Evolutionary conservation across 2,888 invertebrate genomes (phyloP).

Genomic region (Megamerina dolium): DNA sequence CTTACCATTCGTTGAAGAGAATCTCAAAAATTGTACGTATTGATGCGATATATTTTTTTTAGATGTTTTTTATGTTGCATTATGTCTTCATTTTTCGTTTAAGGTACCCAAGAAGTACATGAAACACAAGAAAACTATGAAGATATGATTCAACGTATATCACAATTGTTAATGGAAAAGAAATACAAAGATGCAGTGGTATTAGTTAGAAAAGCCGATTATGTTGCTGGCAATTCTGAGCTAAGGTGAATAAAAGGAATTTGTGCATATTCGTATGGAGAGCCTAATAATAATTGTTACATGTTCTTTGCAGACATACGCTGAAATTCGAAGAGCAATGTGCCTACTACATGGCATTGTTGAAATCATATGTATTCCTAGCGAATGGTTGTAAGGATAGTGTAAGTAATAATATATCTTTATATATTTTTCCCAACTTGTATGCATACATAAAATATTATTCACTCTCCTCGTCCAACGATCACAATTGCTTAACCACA

Average conservation of each 20-base stretch:
- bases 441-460: too few relatives aligned
- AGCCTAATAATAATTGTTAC: background rate
- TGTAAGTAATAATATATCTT: slow-evolving; percentile 32
- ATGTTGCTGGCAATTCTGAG: slow-evolving; percentile 39
- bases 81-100: background rate
- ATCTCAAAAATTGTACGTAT: slow-evolving; percentile 32
- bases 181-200: slow-evolving; percentile 41
- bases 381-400: slow-evolving; percentile 39
- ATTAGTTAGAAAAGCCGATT: slow-evolving; percentile 42
- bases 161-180: slow-evolving; percentile 35
- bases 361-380: slow-evolving; percentile 43
- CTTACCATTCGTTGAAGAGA: slow-evolving; percentile 36
- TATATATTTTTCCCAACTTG: too few relatives aligned
- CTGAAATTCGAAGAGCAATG: slow-evolving; percentile 40
- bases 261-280: background rate
- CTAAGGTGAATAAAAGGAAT: slow-evolving; percentile 25
- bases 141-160: slow-evolving; percentile 35
- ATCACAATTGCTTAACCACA: too few relatives aligned
- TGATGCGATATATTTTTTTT: background rate
- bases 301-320: slow-evolving; percentile 21
- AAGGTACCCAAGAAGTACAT: slow-evolving; percentile 27
- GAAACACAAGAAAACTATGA: slow-evolving; percentile 41
- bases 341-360: slow-evolving; percentile 38
- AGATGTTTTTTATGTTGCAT: background rate
- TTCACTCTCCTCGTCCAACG: too few relatives aligned